Evolutionary conservation across 1,140 invertebrate genomes (phyloP).

Genomic region (Anastrepha obliqua): DNA sequence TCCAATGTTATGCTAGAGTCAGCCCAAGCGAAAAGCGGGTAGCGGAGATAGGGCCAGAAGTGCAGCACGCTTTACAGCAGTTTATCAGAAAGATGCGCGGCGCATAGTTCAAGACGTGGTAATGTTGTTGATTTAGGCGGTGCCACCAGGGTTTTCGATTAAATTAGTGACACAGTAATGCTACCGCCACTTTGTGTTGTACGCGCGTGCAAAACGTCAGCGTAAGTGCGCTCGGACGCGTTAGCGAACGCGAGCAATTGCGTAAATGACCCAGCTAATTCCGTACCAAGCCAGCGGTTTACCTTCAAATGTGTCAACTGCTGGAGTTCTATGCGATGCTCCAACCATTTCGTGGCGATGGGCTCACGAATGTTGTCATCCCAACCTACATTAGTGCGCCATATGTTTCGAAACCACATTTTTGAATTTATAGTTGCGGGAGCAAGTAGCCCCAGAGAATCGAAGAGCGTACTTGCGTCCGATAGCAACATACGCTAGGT

Average conservation of each 20-base stretch:
- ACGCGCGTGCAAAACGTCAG: background rate
- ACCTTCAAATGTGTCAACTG: background rate
- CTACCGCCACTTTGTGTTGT: background rate
- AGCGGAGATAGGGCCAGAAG: background rate
- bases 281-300: background rate
- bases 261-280: background rate
- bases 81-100: background rate
- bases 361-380: background rate
- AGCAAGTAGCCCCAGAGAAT: background rate
- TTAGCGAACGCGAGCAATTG: background rate
- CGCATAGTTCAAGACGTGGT: background rate
- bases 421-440: background rate
- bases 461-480: background rate
- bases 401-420: background rate
- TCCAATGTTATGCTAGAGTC: background rate
- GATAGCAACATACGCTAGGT: background rate
- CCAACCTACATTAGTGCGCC: background rate
- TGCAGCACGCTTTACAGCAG: background rate
- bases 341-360: background rate
- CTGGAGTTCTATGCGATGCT: background rate
- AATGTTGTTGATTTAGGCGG: background rate
- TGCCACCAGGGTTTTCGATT: background rate
- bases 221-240: background rate
- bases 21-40: background rate
- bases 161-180: background rate